Evolutionary conservation across 2,888 invertebrate species (phyloP), one percentile per base, ranked within the genome.

Genomic region (Athalia rosae): DNA sequence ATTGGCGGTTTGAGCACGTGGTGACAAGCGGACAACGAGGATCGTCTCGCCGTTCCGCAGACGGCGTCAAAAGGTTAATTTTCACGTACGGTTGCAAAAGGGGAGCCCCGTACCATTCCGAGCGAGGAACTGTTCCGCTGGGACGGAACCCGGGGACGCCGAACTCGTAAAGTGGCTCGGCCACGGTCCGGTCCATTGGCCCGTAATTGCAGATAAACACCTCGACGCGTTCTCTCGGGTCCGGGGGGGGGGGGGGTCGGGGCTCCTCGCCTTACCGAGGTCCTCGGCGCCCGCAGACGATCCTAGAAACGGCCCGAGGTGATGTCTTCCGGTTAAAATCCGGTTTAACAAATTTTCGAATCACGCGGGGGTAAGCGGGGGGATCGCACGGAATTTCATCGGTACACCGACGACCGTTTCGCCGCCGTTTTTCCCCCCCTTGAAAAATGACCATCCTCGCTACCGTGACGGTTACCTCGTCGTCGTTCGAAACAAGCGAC

Each of bases 121-220:
- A 76, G 79, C 84, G 84, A 76, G 79, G 81, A 56, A 81, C 77
- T 77, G 83, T 82, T 80, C 83, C 83, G 81, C 81, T 80, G 79
- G 84, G 84, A 84, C 83, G 83, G 58, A 79, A 79, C 79, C 83
- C 84, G 73, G 83, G 83, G 59, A 79, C 81, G 77, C 85, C 84
- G 80, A 83, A 80, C 78, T 85, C 84, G 84, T 85, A 86, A 80
- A 88, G 84, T 78, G 83, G 83, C 79, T 81, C 79, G 59, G 82
- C 81, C 81, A 81, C 81, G 74, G 83, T 78, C 71, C 84, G 84
- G 86, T 87, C 86, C 84, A 86, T 85, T 82, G 87, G 85, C 79
- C 87, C 87, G 83, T 89, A 89, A 89, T 89, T 89, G 83, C 89
- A 87, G 83, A 86, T 85, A 81, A 86, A 85, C 77, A 86, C 82